These are phyloP conservation scores for Manacus vitellinus DNA, from an alignment of 2,113 vertebrate species.

Conservation along the genomic window DNA sequence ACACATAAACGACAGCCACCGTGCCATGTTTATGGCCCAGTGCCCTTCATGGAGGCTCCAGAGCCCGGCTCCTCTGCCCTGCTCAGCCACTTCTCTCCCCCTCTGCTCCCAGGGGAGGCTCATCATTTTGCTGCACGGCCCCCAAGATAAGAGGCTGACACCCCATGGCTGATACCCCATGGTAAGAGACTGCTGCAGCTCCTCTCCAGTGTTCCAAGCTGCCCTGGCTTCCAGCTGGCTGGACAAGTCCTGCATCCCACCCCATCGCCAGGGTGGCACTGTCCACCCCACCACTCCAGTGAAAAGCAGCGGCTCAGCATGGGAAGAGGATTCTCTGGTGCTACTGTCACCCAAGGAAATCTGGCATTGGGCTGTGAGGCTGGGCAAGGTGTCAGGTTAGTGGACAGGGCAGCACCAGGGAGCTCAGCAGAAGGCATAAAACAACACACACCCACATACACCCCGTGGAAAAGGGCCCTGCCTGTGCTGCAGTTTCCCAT, in stretches of 20 bases:
- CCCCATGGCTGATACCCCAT: not conserved
- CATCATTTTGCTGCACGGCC: accelerated
- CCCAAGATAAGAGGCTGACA: not conserved
- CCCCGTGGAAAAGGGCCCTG: not conserved
- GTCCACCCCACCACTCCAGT: accelerated
- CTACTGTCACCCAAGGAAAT: not conserved
- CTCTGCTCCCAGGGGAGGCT: not conserved
- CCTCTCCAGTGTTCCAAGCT: not conserved
- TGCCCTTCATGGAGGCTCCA: not conserved
- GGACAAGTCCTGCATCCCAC: not conserved
- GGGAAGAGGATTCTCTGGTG: not conserved
- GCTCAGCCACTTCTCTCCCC: not conserved
- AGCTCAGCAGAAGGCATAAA: not conserved
- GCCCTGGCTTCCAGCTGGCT: accelerated
- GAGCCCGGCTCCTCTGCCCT: not conserved
- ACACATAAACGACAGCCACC: slow-evolving; percentile 22
- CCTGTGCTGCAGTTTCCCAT: not conserved
- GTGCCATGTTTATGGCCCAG: not conserved
- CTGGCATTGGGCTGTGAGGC: not conserved
- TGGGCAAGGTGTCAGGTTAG: not conserved
- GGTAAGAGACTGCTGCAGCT: not conserved
- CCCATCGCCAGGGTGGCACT: accelerated
- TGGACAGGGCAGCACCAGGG: not conserved
- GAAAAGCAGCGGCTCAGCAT: not conserved
- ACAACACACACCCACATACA: not conserved